Conservation (phyloP, 1,140 invertebrate genomes). For the Branchinecta lynchi region DNA sequence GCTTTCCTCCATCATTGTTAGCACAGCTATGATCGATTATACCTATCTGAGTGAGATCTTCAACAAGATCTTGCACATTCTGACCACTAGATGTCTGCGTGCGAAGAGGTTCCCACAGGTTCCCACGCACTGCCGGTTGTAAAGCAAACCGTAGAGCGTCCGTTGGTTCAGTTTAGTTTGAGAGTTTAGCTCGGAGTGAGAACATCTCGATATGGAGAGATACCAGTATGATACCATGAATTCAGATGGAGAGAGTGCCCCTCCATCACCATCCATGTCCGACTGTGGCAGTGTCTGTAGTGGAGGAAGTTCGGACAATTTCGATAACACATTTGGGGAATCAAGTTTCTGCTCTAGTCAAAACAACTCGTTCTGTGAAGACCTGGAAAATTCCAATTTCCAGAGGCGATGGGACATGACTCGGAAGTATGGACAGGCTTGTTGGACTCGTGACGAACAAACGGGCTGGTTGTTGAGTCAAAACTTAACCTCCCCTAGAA, state of each 20-base stretch:
- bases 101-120: conserved; percentile 3
- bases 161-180: too few relatives aligned
- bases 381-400: not conserved
- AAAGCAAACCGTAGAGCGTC: too few relatives aligned
- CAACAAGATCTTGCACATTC: too few relatives aligned
- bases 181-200: too few relatives aligned
- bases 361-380: not conserved
- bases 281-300: not conserved
- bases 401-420: not conserved
- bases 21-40: too few relatives aligned
- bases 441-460: not conserved
- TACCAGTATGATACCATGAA: not conserved
- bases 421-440: not conserved
- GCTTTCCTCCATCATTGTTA: too few relatives aligned
- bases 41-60: too few relatives aligned
- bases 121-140: not conserved
- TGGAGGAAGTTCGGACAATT: not conserved
- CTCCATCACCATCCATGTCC: not conserved
- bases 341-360: not conserved
- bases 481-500: not conserved
- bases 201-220: not conserved
- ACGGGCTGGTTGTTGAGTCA: not conserved
- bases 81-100: too few relatives aligned
- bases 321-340: not conserved
- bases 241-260: not conserved